Evolutionary conservation across 2,113 vertebrate genomes (phyloP).

Genomic region (Triplophysa siluroides): DNA sequence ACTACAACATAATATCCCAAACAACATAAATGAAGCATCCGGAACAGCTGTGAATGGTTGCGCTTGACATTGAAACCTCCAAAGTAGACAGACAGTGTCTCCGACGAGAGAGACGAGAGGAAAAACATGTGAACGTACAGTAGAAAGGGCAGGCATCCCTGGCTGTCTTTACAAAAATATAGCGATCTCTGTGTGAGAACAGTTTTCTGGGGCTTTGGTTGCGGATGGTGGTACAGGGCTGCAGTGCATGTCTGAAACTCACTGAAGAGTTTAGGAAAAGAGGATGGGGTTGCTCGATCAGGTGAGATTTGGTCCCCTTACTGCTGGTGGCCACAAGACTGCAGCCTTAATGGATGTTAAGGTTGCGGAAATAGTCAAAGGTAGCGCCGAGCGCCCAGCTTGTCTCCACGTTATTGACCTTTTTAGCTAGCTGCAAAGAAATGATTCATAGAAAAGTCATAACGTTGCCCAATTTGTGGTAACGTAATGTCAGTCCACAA

Average conservation of each 20-base stretch:
- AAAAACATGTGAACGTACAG: constrained; percentile 72
- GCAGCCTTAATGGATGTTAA: constrained; percentile 77
- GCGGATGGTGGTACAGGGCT: constrained; percentile 55
- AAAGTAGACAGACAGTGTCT: constrained; percentile 60
- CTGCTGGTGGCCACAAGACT: constrained; percentile 63
- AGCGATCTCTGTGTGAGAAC: constrained; percentile 72
- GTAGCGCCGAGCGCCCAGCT: constrained; percentile 96
- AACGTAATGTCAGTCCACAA: background rate
- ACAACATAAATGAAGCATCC: constrained; percentile 62
- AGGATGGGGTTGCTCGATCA: constrained; percentile 33
- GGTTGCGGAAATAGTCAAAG: constrained; percentile 89
- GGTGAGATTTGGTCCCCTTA: constrained; percentile 58
- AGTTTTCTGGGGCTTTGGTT: constrained; percentile 61
- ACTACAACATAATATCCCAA: constrained; percentile 41
- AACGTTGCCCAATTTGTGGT: background rate
- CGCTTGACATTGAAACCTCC: constrained; percentile 50
- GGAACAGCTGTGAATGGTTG: constrained; percentile 56
- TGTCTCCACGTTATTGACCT: constrained; percentile 95
- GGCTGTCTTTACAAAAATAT: constrained; percentile 73
- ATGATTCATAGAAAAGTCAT: constrained; percentile 29
- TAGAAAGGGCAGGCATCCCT: constrained; percentile 76
- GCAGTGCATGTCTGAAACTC: constrained; percentile 50
- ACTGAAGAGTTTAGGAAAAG: constrained; percentile 26
- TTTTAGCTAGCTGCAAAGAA: constrained; percentile 86
- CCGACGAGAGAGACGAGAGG: constrained; percentile 56